Conservation (phyloP, 2,797 vertebrate species). For the Alfaro cultratus region DNA sequence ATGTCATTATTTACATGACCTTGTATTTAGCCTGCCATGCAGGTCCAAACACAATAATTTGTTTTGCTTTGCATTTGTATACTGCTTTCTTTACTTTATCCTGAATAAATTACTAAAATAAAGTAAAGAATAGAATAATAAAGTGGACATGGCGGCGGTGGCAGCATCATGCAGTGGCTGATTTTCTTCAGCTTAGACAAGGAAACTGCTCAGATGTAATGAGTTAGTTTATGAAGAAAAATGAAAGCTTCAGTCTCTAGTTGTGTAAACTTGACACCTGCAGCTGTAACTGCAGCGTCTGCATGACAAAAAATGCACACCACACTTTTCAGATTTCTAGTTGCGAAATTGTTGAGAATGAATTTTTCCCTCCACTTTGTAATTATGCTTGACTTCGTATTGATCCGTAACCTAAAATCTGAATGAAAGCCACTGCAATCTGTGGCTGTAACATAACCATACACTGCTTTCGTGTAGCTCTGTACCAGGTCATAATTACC, state of each 20-base stretch:
- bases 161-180: not conserved
- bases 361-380: not conserved
- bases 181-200: not conserved
- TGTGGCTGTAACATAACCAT: not conserved
- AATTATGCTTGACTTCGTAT: not conserved
- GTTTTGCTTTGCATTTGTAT: not conserved
- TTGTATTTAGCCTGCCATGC: not conserved
- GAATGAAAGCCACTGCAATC: not conserved
- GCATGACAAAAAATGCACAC: not conserved
- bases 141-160: not conserved
- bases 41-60: too few species aligned
- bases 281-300: not conserved
- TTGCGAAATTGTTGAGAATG: not conserved
- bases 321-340: not conserved
- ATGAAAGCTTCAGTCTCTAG: not conserved
- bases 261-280: not conserved
- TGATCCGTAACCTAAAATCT: not conserved
- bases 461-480: not conserved
- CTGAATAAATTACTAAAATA: not conserved
- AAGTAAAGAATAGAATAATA: not conserved
- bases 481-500: not conserved
- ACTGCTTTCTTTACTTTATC: not conserved
- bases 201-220: not conserved
- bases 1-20: not conserved
- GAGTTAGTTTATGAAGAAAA: not conserved